phyloP scores from a whole-genome alignment of 2,888 invertebrate species.

The Nemotelus nigrinus region DNA sequence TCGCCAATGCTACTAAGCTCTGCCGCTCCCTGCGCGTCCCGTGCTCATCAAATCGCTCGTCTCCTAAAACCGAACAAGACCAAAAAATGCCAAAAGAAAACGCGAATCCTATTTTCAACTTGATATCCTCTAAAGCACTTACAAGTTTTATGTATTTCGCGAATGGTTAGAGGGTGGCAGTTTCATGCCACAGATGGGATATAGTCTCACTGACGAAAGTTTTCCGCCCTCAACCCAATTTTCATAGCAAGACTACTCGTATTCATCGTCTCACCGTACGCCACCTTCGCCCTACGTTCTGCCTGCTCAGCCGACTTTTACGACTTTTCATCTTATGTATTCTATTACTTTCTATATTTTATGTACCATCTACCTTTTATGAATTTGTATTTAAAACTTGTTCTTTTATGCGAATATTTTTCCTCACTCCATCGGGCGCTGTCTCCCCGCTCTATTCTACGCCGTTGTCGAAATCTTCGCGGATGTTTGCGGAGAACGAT shows the following conservation, averaged over 20 bases:
- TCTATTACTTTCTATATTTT: slow-evolving; percentile 53
- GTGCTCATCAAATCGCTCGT: slow-evolving; percentile 33
- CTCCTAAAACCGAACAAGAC: slow-evolving; percentile 44
- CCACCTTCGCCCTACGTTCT: slow-evolving; percentile 3
- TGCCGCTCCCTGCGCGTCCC: not conserved
- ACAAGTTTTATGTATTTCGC: slow-evolving; percentile 51
- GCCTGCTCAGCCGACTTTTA: slow-evolving; percentile 44
- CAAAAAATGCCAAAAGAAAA: slow-evolving; percentile 50
- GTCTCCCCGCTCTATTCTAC: not conserved
- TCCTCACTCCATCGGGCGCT: slow-evolving; percentile 21
- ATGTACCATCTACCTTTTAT: slow-evolving; percentile 52
- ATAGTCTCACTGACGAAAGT: slow-evolving; percentile 42
- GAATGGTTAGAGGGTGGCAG: slow-evolving; percentile 47
- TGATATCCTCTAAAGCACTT: slow-evolving; percentile 52
- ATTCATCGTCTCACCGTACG: slow-evolving; percentile 11
- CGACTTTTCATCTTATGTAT: slow-evolving; percentile 48
- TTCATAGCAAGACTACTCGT: slow-evolving; percentile 28
- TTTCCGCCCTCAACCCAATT: slow-evolving; percentile 38
- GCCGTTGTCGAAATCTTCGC: slow-evolving; percentile 15
- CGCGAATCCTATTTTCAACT: slow-evolving; percentile 52
- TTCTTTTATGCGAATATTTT: slow-evolving; percentile 51
- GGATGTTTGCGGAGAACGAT: not conserved
- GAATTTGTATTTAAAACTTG: slow-evolving; percentile 52
- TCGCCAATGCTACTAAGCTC: slow-evolving; percentile 24
- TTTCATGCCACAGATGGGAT: slow-evolving; percentile 37